Evolutionary conservation across 2,888 invertebrate species (phyloP), one percentile per base, ranked within the genome.

Genomic region (Dryobotodes eremita): DNA sequence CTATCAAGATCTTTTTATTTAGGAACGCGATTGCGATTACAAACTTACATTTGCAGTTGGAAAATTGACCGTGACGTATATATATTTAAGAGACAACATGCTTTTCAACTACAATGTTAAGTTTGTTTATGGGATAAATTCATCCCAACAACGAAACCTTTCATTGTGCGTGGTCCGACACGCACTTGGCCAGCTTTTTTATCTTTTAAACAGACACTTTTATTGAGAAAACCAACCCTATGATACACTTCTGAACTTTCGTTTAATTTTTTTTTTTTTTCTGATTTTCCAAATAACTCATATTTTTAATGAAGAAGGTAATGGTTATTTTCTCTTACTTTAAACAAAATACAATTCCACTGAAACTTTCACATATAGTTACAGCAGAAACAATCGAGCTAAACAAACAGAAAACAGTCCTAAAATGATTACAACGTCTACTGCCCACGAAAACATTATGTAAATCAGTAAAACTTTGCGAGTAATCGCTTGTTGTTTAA

Each of bases 401-500:
- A 17, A 77, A 62, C 71, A 71, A 78, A 78, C 26, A 46, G 26
- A 71, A 69, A 66, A 57, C 57, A 50, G 26, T 26, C 23, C 55
- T 70, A 10, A 75, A 75, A 75, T 65, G 3, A 62, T 79, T 70
- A 80, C 59, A 79, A 31, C 68, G 46, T 57, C 79, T 72, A 61
- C 48, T 71, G 80, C 61, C 46, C 57, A 80, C 75, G 70, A 31
- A 66, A 73, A 77, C 65, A 77, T 79, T 71, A 80, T 85, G 86
- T 76, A 83, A 85, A 83, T 80, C 65, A 42, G 61, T 77, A 65
- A 71, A 85, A 86, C 62, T 83, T 83, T 26, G 23, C 64, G 66
- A 66, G 71, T 80, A 85, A 85, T 85, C 77, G 83, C 75, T 76
- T 78, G 77, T 86, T 77, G 77, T 86, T 80, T 86, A 85, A 85